Conservation (phyloP, 2,113 vertebrate species). For the Triplophysa rosa region DNA sequence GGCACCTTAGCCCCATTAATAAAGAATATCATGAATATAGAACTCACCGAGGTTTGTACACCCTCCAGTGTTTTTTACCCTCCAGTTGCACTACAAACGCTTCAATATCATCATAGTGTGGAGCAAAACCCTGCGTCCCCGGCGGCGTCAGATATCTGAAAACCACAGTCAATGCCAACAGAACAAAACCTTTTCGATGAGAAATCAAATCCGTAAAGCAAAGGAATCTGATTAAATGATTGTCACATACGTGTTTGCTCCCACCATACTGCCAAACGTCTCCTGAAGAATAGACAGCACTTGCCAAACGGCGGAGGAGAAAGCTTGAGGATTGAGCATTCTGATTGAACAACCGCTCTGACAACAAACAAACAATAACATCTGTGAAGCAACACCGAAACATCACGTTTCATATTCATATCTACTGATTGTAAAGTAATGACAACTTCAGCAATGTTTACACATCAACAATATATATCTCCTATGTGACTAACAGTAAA, state of each 20-base stretch:
- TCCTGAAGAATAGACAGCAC: slow-evolving; percentile 92
- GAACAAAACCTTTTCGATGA: background rate
- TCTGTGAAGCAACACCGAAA: background rate
- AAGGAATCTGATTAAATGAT: background rate
- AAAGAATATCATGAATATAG: background rate
- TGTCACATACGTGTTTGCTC: slow-evolving; percentile 82
- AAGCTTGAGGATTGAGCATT: slow-evolving; percentile 90
- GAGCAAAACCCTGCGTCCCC: slow-evolving; percentile 91
- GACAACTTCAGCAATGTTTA: background rate
- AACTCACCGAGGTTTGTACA: slow-evolving; percentile 85
- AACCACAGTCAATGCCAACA: background rate
- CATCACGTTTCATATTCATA: background rate
- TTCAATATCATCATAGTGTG: slow-evolving; percentile 97
- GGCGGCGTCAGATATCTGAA: slow-evolving; percentile 89
- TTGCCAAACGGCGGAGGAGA: slow-evolving; percentile 86
- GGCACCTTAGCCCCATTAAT: too few relatives aligned
- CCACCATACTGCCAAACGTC: slow-evolving; percentile 91
- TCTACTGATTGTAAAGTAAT: background rate
- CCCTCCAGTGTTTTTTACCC: slow-evolving; percentile 92
- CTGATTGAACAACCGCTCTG: slow-evolving; percentile 90
- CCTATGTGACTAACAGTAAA: too few relatives aligned
- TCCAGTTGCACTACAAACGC: slow-evolving; percentile 96
- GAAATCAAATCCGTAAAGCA: background rate
- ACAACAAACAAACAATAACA: background rate
- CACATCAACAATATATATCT: background rate